Conservation (phyloP, 1,140 invertebrate species). For the Nomia melanderi region DNA sequence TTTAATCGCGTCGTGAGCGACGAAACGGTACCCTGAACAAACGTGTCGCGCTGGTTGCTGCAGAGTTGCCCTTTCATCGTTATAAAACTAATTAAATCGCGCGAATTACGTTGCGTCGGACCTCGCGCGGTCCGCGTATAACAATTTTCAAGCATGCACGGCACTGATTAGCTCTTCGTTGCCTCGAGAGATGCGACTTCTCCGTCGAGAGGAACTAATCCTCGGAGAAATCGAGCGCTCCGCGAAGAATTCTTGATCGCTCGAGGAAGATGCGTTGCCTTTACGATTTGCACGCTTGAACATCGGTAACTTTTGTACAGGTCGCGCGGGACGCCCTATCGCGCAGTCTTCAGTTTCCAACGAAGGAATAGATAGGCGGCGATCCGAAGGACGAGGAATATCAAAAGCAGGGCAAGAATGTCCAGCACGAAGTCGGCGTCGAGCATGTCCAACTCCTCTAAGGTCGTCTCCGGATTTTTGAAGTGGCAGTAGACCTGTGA, state of each 20-base stretch:
- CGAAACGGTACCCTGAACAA: constrained; percentile 62
- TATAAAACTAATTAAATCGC: constrained; percentile 42
- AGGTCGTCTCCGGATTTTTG: constrained; percentile 91
- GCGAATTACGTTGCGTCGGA: constrained; percentile 61
- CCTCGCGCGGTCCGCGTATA: constrained; percentile 12
- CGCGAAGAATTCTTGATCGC: too few relatives aligned
- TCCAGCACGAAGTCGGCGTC: constrained; percentile 89
- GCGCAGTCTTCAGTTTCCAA: constrained; percentile 90
- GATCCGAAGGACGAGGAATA: constrained; percentile 93
- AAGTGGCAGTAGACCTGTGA: constrained; percentile 91
- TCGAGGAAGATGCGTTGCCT: too few relatives aligned
- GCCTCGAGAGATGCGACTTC: background rate
- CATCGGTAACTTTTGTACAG: constrained; percentile 3
- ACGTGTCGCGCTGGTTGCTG: constrained; percentile 45
- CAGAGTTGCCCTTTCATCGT: constrained; percentile 15
- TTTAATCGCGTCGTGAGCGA: constrained; percentile 12
- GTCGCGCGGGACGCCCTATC: constrained; percentile 79
- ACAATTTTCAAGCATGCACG: constrained; percentile 12
- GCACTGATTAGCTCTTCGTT: background rate
- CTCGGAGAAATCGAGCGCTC: constrained; percentile 2
- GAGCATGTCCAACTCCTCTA: constrained; percentile 94
- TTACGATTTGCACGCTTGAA: background rate
- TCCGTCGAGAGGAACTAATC: background rate
- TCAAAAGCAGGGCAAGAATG: constrained; percentile 91
- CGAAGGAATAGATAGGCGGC: constrained; percentile 95